Evolutionary conservation across 2,797 vertebrate species (phyloP), one percentile per base, ranked within the genome.

Genomic region (Melanotaenia maccullochi): DNA sequence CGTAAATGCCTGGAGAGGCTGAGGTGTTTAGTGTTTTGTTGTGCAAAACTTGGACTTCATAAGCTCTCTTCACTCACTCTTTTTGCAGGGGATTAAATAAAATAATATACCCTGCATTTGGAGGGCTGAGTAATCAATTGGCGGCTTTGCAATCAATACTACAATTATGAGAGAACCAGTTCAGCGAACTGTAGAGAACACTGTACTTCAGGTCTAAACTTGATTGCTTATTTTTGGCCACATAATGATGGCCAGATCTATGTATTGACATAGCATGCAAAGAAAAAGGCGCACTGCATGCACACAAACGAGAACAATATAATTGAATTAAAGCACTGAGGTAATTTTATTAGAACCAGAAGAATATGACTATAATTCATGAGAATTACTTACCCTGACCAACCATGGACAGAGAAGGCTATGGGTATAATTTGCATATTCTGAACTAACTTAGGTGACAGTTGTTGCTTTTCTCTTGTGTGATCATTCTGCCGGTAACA

Each of bases 401-500:
- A 78, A 83, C 85, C 81, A 71, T 90, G 93, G 90, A 70, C 81
- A 92, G 62, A 86, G 79, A 92, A 92, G 90, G 88, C 81, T 92
- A 91, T 91, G 92, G 89, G 64, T 85, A 91, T 91, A 93, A 83
- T 87, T 79, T 97, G 97, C 97, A 99, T 98, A 97, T 99, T 99
- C 96, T 97, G 97, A 95, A 96, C 97, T 95, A 96, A 97, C 96
- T 98, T 98, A 96, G 96, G 97, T 98, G 97, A 95, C 97, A 98
- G 96, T 97, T 97, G 95, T 95, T 94, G 96, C 96, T 95, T 96
- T 81, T 59, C 64, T 94, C 85, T 89, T 90, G 73, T 85, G 79
- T 90, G 87, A 94, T 96, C 95, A 96, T 96, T 93, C 93, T 94
- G 96, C 97, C 95, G 81, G 96, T 96, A 98, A 98, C 97, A 97